These are phyloP conservation scores for Cephus spinipes DNA, from an alignment of 2,888 invertebrate species.

Conservation along the genomic window DNA sequence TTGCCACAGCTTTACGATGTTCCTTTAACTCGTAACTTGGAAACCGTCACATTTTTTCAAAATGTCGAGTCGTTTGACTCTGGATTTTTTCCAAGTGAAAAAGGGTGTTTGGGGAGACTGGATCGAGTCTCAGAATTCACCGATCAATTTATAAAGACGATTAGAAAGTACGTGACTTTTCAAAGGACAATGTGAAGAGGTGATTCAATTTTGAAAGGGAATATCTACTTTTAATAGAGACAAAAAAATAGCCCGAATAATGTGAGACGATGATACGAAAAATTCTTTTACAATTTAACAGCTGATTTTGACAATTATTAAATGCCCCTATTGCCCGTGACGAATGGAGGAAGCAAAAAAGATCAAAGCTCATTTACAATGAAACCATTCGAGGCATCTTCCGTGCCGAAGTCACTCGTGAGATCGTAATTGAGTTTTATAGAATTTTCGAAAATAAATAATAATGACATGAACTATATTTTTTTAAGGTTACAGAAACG, in stretches of 20 bases:
- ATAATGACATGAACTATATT: background rate
- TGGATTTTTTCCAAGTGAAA: background rate
- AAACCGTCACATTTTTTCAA: background rate
- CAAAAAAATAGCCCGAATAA: background rate
- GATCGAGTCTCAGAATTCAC: background rate
- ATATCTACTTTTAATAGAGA: background rate
- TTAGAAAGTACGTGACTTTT: background rate
- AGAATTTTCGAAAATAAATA: background rate
- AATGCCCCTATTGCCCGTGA: constrained; percentile 48
- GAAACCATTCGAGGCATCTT: background rate
- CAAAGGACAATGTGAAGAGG: background rate
- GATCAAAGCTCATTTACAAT: background rate
- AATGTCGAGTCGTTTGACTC: background rate
- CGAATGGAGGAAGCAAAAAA: constrained; percentile 15
- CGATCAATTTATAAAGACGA: background rate
- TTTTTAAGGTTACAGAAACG: background rate
- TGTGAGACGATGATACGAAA: background rate
- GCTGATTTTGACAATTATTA: constrained; percentile 60
- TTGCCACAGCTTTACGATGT: background rate
- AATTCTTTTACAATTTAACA: constrained; percentile 21
- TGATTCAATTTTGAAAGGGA: background rate
- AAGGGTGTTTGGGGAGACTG: no score
- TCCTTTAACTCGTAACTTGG: background rate
- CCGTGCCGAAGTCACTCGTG: background rate
- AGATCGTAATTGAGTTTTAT: background rate